Percentiles rank a stretch among this genome's conserved stretches.
phyloP scores from a whole-genome alignment of 2,888 invertebrate genomes.

The Troides oblongomaculatus region DNA sequence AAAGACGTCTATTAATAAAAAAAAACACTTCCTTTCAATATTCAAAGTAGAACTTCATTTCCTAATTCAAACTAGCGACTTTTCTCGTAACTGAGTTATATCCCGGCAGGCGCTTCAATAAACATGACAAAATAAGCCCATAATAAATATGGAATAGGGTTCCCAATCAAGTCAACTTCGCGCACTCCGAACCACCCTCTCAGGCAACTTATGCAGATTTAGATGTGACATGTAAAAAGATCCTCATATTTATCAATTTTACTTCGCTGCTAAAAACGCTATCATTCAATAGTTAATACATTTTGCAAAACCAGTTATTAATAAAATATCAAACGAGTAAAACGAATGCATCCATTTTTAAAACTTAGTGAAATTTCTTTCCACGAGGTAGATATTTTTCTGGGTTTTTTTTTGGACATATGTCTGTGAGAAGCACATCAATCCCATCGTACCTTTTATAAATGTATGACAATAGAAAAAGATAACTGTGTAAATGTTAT shows the following conservation, averaged over 20 bases:
- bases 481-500: too few species aligned
- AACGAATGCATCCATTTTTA: too few species aligned
- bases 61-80: conserved; percentile 25
- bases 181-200: conserved; percentile 54
- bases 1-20: too few species aligned
- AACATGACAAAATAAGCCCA: conserved; percentile 76
- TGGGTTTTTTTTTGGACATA: too few species aligned
- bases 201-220: conserved; percentile 48
- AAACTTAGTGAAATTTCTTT: too few species aligned
- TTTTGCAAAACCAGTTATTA: too few species aligned
- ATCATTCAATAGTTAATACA: background rate
- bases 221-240: conserved; percentile 29
- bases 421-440: too few species aligned
- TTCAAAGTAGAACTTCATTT: conserved; percentile 22
- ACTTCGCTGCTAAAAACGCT: background rate
- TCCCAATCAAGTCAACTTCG: conserved; percentile 76
- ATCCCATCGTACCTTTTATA: too few species aligned
- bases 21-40: conserved; percentile 10
- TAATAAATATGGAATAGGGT: conserved; percentile 79
- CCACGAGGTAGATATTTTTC: too few species aligned
- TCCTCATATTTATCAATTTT: background rate
- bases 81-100: conserved; percentile 36
- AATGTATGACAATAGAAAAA: too few species aligned
- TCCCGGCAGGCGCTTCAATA: conserved; percentile 64
- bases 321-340: too few species aligned